Conservation (phyloP, 2,113 vertebrate species). For the Pycnonotus jocosus region DNA sequence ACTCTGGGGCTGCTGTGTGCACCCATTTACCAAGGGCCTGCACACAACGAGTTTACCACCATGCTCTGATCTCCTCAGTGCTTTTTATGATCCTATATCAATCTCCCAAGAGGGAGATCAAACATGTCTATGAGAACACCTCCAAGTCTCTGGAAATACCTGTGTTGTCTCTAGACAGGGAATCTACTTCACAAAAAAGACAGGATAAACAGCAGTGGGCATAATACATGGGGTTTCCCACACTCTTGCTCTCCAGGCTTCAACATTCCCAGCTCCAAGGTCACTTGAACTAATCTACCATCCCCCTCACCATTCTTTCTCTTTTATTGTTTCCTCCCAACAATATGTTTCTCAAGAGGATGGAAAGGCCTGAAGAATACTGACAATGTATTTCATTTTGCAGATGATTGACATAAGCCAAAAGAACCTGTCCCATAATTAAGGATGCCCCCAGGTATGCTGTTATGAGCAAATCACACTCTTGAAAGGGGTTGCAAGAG, state of each 20-base stretch:
- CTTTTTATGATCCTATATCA: neutral
- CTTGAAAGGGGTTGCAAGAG: neutral
- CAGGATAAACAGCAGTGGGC: neutral
- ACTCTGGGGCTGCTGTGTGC: neutral
- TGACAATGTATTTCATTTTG: neutral
- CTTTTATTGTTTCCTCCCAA: neutral
- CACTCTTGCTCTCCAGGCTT: accelerated
- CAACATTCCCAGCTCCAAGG: neutral
- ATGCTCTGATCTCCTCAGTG: neutral
- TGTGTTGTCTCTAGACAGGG: no score
- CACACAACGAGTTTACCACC: accelerated
- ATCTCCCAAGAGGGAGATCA: neutral
- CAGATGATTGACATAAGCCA: neutral
- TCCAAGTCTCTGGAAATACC: neutral
- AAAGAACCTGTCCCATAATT: neutral
- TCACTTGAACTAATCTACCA: neutral
- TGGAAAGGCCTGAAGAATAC: neutral
- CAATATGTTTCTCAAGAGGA: neutral
- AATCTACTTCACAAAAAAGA: neutral
- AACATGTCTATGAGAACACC: accelerated
- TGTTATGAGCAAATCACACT: neutral
- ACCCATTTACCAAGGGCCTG: neutral
- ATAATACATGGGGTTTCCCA: neutral
- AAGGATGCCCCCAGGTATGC: neutral
- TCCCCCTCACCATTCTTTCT: neutral